phyloP scores from a whole-genome alignment of 1,140 invertebrate species.

The Cyrtorhinus lividipennis region DNA sequence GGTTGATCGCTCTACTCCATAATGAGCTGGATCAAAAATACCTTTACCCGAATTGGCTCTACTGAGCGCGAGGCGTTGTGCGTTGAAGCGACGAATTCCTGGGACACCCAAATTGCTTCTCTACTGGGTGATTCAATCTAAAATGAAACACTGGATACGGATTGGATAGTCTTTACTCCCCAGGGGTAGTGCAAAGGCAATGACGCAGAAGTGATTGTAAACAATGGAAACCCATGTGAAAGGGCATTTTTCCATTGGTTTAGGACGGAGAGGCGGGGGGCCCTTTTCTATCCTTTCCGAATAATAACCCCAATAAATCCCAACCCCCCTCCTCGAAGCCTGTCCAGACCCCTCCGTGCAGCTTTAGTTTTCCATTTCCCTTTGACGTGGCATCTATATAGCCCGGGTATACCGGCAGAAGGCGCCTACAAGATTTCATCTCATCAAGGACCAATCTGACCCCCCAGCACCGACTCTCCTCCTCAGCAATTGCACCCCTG shows the following conservation, averaged over 20 bases:
- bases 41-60: no score
- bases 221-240: background rate
- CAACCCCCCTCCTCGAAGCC: no score
- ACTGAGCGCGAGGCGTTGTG: no score
- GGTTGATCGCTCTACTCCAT: no score
- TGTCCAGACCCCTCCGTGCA: background rate
- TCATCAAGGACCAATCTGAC: background rate
- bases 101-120: no score
- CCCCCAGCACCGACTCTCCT: background rate
- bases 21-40: no score
- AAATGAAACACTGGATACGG: background rate
- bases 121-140: no score
- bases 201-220: slow-evolving; percentile 4
- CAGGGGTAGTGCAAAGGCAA: background rate
- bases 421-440: background rate
- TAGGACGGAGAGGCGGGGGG: background rate
- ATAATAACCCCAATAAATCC: slow-evolving; percentile 7
- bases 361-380: background rate
- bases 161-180: background rate
- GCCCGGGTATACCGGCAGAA: background rate
- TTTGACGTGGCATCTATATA: background rate
- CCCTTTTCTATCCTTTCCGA: background rate
- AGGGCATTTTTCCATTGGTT: background rate
- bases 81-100: no score
- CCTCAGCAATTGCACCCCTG: background rate